Evolutionary conservation across 2,888 invertebrate species (phyloP), one percentile per base, ranked within the genome.

Genomic region (Mimas tiliae): DNA sequence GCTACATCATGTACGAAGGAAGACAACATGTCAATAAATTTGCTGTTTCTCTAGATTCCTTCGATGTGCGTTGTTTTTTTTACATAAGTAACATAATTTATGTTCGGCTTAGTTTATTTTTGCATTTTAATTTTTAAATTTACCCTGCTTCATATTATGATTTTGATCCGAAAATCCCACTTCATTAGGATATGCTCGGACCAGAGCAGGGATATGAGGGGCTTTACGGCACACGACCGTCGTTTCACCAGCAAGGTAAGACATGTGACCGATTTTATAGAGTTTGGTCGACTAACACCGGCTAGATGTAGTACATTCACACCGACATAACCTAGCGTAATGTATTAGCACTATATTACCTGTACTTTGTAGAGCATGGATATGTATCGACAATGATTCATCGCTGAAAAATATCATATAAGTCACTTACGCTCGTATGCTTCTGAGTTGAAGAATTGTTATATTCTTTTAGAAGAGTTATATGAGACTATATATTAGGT

Each of bases 151-250:
- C 69, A 74, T 79, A 42, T 83, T 82, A 78, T 70, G 78, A 80
- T 83, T 81, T 79, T 82, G 75, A 74, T 82, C 78, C 79, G 33
- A 47, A 42, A 80, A 75, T 84, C 84, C 84, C 83, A 82, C 74
- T 89, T 90, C 81, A 87, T 69, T 95, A 98, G 97, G 98, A 98
- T 92, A 97, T 97, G 96, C 96, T 97, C 91, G 96, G 96, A 86
- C 97, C 97, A 82, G 98, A 98, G 90, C 98, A 98, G 94, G 96
- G 97, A 85, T 98, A 98, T 94, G 98, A 98, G 89, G 97, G 97
- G 90, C 96, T 98, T 95, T 98, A 98, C 93, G 97, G 97, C 85
- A 98, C 98, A 90, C 97, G 98, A 87, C 97, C 98, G 79, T 97
- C 98, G 80, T 98, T 97, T 94, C 97, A 97, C 85, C 97, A 97